Evolutionary conservation across 2,797 vertebrate species (phyloP).

Genomic region (Hydrolagus colliei): DNA sequence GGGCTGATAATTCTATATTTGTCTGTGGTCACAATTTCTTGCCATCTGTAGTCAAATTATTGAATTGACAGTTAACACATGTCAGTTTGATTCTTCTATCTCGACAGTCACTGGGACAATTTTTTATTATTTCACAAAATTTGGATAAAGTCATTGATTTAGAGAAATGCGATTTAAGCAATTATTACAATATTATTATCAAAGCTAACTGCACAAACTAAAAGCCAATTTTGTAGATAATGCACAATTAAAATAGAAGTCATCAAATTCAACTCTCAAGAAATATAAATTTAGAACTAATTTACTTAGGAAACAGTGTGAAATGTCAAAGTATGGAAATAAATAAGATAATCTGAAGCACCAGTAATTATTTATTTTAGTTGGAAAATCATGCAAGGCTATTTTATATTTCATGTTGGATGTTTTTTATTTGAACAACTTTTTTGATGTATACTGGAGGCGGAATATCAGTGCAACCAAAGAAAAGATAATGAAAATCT

Average conservation of each 20-base stretch:
- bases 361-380: not conserved
- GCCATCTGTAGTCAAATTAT: not conserved
- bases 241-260: not conserved
- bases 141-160: conserved; percentile 41
- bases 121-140: conserved; percentile 37
- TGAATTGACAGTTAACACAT: not conserved
- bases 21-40: too few species aligned
- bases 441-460: not conserved
- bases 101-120: not conserved
- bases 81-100: not conserved
- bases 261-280: not conserved
- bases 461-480: not conserved
- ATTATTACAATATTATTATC: conserved; percentile 52
- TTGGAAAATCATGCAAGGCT: not conserved
- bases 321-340: not conserved
- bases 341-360: not conserved
- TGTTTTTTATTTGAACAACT: not conserved
- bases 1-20: not conserved
- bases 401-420: not conserved
- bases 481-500: not conserved
- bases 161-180: conserved; percentile 45
- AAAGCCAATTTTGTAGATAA: not conserved
- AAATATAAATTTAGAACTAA: not conserved
- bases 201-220: conserved; percentile 29
- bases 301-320: not conserved